Conservation (phyloP, 1,140 invertebrate genomes). For the Thaumetopoea pityocampa region DNA sequence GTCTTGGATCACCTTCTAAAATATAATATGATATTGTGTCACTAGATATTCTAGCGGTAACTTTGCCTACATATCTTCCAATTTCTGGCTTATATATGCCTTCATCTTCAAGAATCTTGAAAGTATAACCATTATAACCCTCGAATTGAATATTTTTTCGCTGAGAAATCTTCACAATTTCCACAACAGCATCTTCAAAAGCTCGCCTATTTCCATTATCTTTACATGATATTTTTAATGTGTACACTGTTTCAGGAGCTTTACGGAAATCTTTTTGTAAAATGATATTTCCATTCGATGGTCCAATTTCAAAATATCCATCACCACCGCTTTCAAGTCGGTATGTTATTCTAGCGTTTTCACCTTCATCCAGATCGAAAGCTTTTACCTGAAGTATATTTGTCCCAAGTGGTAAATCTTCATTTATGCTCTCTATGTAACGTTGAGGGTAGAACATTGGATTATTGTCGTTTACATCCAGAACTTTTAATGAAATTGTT, state of each 20-base stretch:
- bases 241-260: conserved; percentile 81
- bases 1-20: conserved; percentile 86
- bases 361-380: conserved; percentile 87
- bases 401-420: conserved; percentile 80
- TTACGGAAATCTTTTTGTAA: conserved; percentile 80
- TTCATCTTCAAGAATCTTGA: conserved; percentile 89
- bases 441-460: conserved; percentile 91
- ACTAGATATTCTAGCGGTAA: conserved; percentile 78
- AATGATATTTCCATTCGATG: conserved; percentile 83
- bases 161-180: conserved; percentile 85
- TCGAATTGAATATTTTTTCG: conserved; percentile 85
- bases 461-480: conserved; percentile 94
- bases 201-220: conserved; percentile 86
- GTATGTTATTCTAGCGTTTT: conserved; percentile 88
- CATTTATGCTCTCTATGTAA: conserved; percentile 85
- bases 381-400: conserved; percentile 85
- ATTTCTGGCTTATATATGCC: conserved; percentile 74
- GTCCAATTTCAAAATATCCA: conserved; percentile 86
- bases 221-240: conserved; percentile 84
- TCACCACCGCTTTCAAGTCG: conserved; percentile 86
- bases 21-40: conserved; percentile 85
- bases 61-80: conserved; percentile 84
- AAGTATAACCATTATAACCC: conserved; percentile 84
- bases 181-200: conserved; percentile 85
- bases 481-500: conserved; percentile 86